Base-by-base conservation (phyloP, 2,113 vertebrate genomes). In the Himantopus leucocephalus region DNA sequence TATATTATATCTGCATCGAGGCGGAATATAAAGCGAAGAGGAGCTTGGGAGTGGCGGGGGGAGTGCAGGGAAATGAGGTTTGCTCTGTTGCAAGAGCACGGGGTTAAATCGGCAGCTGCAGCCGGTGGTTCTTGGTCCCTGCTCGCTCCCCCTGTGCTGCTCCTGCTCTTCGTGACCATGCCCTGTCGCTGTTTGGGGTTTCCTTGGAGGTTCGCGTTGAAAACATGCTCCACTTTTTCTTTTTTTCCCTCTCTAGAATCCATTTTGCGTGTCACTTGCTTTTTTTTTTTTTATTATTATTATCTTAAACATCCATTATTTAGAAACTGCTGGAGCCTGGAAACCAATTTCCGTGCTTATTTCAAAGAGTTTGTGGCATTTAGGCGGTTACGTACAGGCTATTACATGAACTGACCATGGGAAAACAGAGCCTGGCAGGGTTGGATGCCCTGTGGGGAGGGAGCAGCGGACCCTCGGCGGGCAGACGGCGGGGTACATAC, bases 271-370 rank as follows among this genome's bases (percentile, higher is more conserved):
- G 91, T 88, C 39, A 41, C 80, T 75, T 95, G 30, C 58, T 39
- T 82, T 53, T 74, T 41, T 74, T 41, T 59, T 64, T 27, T 12
- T 39, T 77, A 24, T 85, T 72, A 5, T 79, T 91, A 92, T 98
- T 97, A 97, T 97, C 97, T 97, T 98, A 98, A 98, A 96, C 95
- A 93, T 97, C 86, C 80, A 96, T 95, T 98, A 97, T 98, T 98
- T 98, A 98, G 97, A 97, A 98, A 97, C 97, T 94, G 96, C 95
- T 97, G 97, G 97, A 98, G 97, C 97, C 95, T 97, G 95, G 97
- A 98, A 98, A 98, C 90, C 97, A 98, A 98, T 98, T 98, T 98
- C 92, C 77, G 23, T 97, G 97, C 97, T 97, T 97, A 97, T 97
- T 97, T 96, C 86, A 60, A 97, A 97, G 95, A 90, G 87, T 96